phyloP scores from a whole-genome alignment of 1,140 invertebrate species.

The Drosophila kanapiae region DNA sequence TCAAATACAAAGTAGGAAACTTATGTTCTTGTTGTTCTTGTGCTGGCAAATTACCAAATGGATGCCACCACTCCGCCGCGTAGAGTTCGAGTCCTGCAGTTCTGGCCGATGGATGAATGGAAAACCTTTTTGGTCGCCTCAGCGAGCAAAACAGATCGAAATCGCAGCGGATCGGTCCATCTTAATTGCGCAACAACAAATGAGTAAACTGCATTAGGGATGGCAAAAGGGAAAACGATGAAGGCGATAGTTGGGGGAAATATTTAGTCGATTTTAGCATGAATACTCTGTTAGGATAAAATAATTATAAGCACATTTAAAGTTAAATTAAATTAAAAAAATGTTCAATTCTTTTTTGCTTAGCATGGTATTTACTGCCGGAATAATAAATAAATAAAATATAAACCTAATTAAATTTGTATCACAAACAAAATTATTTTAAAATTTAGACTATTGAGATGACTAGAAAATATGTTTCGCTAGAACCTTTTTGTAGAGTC shows the following conservation, averaged over 20 bases:
- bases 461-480: too few relatives aligned
- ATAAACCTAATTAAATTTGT: neutral
- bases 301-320: too few relatives aligned
- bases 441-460: too few relatives aligned
- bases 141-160: conserved; percentile 54
- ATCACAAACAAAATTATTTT: too few relatives aligned
- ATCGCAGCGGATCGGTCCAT: conserved; percentile 43
- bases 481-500: too few relatives aligned
- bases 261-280: too few relatives aligned
- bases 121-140: conserved; percentile 33
- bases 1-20: conserved; percentile 56
- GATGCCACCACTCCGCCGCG: conserved; percentile 51
- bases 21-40: conserved; percentile 32
- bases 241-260: conserved; percentile 3
- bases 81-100: conserved; percentile 53
- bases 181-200: conserved; percentile 46
- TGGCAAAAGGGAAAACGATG: neutral
- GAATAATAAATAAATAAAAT: neutral
- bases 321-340: too few relatives aligned
- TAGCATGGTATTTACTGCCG: too few relatives aligned
- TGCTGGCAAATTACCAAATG: conserved; percentile 77
- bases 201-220: conserved; percentile 12
- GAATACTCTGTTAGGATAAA: too few relatives aligned
- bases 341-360: neutral
- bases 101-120: conserved; percentile 34